These are phyloP conservation scores for Ladona fulva DNA, from an alignment of 1,140 invertebrate species.

Conservation along the genomic window DNA sequence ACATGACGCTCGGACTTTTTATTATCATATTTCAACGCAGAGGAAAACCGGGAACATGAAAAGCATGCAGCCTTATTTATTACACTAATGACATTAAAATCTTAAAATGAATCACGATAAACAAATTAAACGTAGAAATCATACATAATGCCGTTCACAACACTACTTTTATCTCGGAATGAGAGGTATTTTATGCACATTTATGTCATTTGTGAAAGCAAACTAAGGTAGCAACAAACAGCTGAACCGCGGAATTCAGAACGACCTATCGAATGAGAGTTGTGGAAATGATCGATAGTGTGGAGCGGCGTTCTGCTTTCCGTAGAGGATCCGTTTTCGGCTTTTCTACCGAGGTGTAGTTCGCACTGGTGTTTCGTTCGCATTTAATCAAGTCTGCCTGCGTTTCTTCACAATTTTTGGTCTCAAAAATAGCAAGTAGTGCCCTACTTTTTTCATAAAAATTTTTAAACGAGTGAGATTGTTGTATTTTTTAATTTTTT, in stretches of 20 bases:
- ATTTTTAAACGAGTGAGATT: no score
- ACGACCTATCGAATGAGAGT: not conserved
- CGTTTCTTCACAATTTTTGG: no score
- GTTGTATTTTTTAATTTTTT: no score
- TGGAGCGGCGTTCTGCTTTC: not conserved
- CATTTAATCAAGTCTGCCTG: no score
- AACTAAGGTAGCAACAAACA: not conserved
- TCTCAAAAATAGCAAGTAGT: no score
- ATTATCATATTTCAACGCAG: not conserved
- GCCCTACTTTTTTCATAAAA: no score
- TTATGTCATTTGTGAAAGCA: not conserved
- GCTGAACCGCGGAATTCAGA: not conserved
- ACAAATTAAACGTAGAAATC: not conserved
- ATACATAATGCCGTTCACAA: not conserved
- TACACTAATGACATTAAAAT: not conserved
- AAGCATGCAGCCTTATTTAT: conserved; percentile 1
- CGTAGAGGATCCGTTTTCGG: not conserved
- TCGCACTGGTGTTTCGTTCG: not conserved
- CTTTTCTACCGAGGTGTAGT: not conserved
- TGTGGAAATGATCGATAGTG: not conserved
- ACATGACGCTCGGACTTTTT: not conserved
- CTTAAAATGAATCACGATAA: not conserved
- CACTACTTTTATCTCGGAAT: not conserved
- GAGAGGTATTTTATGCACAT: not conserved
- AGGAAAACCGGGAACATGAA: not conserved